Base-by-base conservation (phyloP, 2,797 vertebrate species). In the Microchirus variegatus region DNA sequence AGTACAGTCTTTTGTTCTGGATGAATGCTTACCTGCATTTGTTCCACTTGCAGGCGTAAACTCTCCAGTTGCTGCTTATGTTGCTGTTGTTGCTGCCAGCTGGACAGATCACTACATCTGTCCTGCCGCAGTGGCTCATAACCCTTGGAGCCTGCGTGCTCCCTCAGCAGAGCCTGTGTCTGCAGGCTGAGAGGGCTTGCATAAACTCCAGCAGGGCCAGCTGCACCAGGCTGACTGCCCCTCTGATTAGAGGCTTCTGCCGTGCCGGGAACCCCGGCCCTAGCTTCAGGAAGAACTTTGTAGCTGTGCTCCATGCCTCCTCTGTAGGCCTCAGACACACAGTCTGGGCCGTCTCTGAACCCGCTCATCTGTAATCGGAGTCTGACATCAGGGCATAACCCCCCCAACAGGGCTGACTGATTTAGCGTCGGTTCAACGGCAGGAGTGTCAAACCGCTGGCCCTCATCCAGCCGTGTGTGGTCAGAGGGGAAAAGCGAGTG, bases 21-120 rank as follows among this genome's bases (percentile, higher is more conserved):
- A 22, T 48, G 43, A 57, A 65, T 15, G 15, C 87, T 76, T 91
- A 96, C 97, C 95, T 98, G 96, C 93, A 99, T 96, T 83, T 99
- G 96, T 75, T 98, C 96, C 89, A 98, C 83, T 78, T 96, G 96
- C 77, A 97, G 53, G 3, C 90, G 90, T 72, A 97, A 90, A 75
- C 89, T 94, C 41, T 98, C 97, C 71, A 96, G 90, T 72, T 96
- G 95, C 75, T 92, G 90, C 70, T 90, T 81, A 18, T 92, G 88
- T 52, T 92, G 90, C 69, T 91, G 90, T 36, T 93, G 94, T 53
- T 96, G 95, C 14, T 95, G 96, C 94, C 96, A 98, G 67, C 91
- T 91, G 55, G 89, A 89, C 17, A 95, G 89, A 60, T 96, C 95
- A 4, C 92, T 90, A 60, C 89, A 89, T 49, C 89, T 90, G 55